Percentiles rank a stretch among this genome's conserved stretches.
These are phyloP conservation scores for Vireo altiloquus DNA, from an alignment of 2,113 vertebrate genomes.

Conservation along the genomic window DNA sequence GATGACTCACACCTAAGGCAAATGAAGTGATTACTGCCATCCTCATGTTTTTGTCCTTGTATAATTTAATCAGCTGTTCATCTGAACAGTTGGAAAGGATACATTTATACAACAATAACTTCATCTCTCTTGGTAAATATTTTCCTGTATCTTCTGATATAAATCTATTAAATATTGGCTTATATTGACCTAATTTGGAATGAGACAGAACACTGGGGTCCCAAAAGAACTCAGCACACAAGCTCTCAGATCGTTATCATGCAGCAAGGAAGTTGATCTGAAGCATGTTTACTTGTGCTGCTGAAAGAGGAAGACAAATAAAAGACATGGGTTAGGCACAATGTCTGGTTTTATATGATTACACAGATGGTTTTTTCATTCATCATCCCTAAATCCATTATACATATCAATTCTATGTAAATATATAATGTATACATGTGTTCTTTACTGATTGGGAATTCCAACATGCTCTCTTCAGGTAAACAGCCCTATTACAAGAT, in stretches of 20 bases:
- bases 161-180: not conserved
- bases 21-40: not conserved
- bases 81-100: slow-evolving; percentile 8
- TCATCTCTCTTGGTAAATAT: not conserved
- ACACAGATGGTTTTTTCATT: not conserved
- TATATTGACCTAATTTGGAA: not conserved
- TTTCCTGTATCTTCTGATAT: not conserved
- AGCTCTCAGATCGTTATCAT: not conserved
- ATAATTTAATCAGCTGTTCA: slow-evolving; percentile 21
- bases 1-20: not conserved
- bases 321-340: not conserved
- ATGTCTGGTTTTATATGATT: not conserved
- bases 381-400: not conserved
- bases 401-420: not conserved
- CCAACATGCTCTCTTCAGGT: not conserved
- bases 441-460: not conserved
- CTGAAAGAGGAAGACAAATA: not conserved
- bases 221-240: not conserved
- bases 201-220: not conserved
- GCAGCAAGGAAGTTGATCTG: not conserved
- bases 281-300: not conserved
- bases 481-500: not conserved
- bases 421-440: not conserved
- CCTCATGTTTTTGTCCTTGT: not conserved
- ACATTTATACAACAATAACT: not conserved